Conservation (phyloP, 2,888 invertebrate species). For the Drosophila parthenogenetica region DNA sequence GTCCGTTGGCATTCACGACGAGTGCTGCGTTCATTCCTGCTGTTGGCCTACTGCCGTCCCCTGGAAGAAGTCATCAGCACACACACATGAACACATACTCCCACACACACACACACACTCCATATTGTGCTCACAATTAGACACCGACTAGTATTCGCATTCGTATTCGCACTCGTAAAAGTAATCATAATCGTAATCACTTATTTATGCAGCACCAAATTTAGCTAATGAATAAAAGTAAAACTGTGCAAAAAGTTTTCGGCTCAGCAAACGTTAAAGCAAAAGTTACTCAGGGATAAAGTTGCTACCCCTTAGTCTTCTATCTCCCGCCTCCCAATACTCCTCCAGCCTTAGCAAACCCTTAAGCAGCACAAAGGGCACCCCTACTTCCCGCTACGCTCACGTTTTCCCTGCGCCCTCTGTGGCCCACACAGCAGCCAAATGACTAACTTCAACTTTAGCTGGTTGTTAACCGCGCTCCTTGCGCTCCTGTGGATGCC, state of each 20-base stretch:
- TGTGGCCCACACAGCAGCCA: conserved; percentile 34
- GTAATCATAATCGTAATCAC: conserved; percentile 63
- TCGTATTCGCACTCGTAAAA: conserved; percentile 31
- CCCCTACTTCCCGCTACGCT: neutral
- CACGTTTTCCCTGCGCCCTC: neutral
- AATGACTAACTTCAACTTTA: conserved; percentile 65
- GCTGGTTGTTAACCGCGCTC: conserved; percentile 63
- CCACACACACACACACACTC: conserved; percentile 3
- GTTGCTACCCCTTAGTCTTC: neutral
- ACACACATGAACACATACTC: conserved; percentile 2
- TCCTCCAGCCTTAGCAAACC: neutral
- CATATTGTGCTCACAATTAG: conserved; percentile 12
- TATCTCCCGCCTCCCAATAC: neutral
- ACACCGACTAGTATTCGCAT: conserved; percentile 13
- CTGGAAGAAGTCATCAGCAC: conserved; percentile 12
- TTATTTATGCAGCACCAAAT: conserved; percentile 76
- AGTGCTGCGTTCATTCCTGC: conserved; percentile 74
- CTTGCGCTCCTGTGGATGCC: conserved; percentile 75
- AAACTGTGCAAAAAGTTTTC: conserved; percentile 70
- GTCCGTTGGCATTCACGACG: conserved; percentile 64
- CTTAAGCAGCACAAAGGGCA: conserved; percentile 11
- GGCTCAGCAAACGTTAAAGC: conserved; percentile 57
- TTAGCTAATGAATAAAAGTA: conserved; percentile 80
- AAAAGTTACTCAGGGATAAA: conserved; percentile 36
- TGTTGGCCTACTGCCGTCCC: conserved; percentile 67